Evolutionary conservation across 1,140 invertebrate species (phyloP), one percentile per base, ranked within the genome.

Genomic region (Bombus polaris): DNA sequence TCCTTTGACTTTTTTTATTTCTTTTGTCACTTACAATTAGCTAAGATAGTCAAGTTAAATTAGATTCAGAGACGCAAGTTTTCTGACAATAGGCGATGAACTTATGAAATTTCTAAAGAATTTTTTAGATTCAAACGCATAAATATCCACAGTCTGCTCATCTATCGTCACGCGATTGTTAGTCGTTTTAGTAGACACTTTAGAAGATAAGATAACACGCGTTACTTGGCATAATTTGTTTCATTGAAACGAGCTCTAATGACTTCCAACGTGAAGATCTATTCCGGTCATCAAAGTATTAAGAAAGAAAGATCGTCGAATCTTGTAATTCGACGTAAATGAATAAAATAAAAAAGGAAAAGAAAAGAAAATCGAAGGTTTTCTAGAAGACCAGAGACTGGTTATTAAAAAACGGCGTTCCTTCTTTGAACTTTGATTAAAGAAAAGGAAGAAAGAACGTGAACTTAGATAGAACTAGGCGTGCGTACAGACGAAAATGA

Each of bases 391-490:
- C 81, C n/a, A 32, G 28, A 39, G 59, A 62, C 28, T 4, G 28
- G 3, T 62, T 62, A 62, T 62, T 62, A 62, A 62, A 13, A n/a
- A 12, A n/a, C 10, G 28, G 76, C 57, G 39, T 62, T 72, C 77
- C 42, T 65, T 65, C 83, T 42, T 85, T 70, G 53, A 47, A 65
- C 3, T 37, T n/a, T 10, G 18, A 25, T 13, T 9, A 9, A 42
- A 57, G 22, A 28, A 37, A 68, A 25, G 37, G 57, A 57, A 59
- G 65, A 68, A 59, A 28, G 57, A 53, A 71, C 85, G 66, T 22
- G 68, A 80, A 65, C 39, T 53, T 62, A 78, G 82, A 78, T 88
- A 73, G 80, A 79, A 87, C 57, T 84, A 53, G n/a, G 78, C n/a
- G 59, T 77, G 44, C 13, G 59, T 76, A 65, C 28, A 15, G 35